Conservation (phyloP, 2,113 vertebrate species). For the Alaudala cheleensis region DNA sequence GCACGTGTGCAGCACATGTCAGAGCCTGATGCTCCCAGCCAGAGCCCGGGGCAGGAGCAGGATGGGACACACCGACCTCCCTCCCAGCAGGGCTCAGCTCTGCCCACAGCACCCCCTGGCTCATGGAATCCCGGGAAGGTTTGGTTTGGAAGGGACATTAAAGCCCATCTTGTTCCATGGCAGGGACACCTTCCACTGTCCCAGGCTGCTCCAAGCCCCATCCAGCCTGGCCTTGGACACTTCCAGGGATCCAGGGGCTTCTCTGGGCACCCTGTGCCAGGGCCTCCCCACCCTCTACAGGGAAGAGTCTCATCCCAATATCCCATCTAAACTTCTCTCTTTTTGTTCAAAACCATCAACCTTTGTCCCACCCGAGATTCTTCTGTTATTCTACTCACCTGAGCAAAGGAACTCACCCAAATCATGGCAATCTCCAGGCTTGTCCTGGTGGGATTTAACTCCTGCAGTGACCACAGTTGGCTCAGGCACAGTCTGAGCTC, state of each 20-base stretch:
- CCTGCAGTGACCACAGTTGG: fast-evolving
- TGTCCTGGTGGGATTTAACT: background rate
- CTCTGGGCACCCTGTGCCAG: background rate
- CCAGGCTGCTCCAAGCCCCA: fast-evolving
- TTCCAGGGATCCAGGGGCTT: background rate
- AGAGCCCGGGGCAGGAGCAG: background rate
- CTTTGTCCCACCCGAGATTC: background rate
- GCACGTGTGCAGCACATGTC: conserved; percentile 14
- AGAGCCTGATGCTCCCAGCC: background rate
- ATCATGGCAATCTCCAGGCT: fast-evolving
- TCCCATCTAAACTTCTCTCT: background rate
- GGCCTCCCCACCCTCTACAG: fast-evolving
- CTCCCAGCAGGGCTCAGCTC: fast-evolving
- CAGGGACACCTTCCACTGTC: fast-evolving
- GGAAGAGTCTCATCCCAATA: fast-evolving
- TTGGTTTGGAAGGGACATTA: background rate
- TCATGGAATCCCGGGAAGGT: background rate
- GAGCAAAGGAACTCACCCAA: background rate
- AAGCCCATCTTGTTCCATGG: fast-evolving
- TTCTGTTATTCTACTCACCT: fast-evolving
- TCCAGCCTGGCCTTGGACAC: background rate
- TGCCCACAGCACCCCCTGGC: background rate
- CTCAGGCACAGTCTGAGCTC: background rate
- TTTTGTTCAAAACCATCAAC: background rate
- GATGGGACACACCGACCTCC: fast-evolving